Percentiles rank a stretch among this genome's conserved stretches.
Evolutionary conservation across 2,888 invertebrate species (phyloP).

Genomic region (Ochropleura plecta): DNA sequence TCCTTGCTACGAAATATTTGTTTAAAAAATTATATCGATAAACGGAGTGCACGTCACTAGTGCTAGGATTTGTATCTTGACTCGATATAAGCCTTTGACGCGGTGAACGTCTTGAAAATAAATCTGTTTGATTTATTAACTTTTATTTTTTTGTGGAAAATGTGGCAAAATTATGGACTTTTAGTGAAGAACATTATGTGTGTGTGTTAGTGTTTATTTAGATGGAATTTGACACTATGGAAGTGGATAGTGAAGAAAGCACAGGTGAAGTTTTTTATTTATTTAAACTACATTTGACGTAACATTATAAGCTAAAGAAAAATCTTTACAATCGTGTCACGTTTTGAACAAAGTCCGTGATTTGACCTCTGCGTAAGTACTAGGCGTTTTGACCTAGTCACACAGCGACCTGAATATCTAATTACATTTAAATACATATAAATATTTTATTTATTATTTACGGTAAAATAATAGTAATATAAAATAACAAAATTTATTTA

Average conservation of each 20-base stretch:
- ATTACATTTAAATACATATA: background rate
- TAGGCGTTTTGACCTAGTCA: slow-evolving; percentile 11
- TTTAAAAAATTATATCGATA: slow-evolving; percentile 61
- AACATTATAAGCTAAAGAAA: background rate
- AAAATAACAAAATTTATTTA: background rate
- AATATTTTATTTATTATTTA: background rate
- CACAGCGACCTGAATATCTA: background rate
- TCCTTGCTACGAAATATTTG: slow-evolving; percentile 39
- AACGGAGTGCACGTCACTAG: slow-evolving; percentile 56
- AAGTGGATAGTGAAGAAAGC: slow-evolving; percentile 61
- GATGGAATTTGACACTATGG: slow-evolving; percentile 54
- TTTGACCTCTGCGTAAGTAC: slow-evolving; percentile 40
- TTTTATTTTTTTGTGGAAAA: slow-evolving; percentile 36
- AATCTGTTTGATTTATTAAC: slow-evolving; percentile 20
- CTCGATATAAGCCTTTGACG: slow-evolving; percentile 39
- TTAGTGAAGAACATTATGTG: slow-evolving; percentile 47
- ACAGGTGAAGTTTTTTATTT: slow-evolving; percentile 50
- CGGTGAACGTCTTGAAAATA: slow-evolving; percentile 29
- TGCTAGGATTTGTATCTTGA: slow-evolving; percentile 43
- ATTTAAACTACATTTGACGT: slow-evolving; percentile 3
- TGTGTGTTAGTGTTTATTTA: slow-evolving; percentile 27
- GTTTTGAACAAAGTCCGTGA: slow-evolving; percentile 35
- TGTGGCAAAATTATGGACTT: slow-evolving; percentile 41
- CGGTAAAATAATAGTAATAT: background rate
- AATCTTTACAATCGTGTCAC: slow-evolving; percentile 20